phyloP scores from a whole-genome alignment of 2,113 vertebrate species.

The Equus przewalskii region DNA sequence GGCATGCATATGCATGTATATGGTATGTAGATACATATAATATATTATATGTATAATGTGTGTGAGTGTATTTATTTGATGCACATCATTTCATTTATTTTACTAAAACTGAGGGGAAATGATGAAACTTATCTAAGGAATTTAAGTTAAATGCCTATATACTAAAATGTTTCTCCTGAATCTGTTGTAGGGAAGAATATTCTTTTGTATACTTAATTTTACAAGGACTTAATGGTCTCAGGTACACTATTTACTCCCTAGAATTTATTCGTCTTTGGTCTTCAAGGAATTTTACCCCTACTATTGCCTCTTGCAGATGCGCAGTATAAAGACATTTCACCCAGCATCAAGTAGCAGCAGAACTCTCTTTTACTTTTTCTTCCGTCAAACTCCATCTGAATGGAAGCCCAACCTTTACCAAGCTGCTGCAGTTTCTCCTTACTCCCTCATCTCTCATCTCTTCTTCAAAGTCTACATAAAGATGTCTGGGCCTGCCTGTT shows the following conservation, averaged over 20 bases:
- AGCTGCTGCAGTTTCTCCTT: conserved; percentile 22
- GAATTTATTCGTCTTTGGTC: not conserved
- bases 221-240: not conserved
- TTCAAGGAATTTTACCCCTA: not conserved
- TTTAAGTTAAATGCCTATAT: not conserved
- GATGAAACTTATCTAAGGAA: not conserved
- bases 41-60: not conserved
- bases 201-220: not conserved
- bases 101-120: conserved; percentile 2
- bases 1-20: not conserved
- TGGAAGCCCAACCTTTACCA: conserved; percentile 50
- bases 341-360: not conserved
- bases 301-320: not conserved
- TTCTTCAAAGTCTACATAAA: conserved; percentile 64
- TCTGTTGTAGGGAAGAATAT: not conserved
- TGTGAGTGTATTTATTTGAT: not conserved
- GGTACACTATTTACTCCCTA: not conserved
- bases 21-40: not conserved
- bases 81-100: not conserved
- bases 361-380: not conserved
- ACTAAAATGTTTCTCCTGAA: not conserved
- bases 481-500: conserved; percentile 35
- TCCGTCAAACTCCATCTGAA: conserved; percentile 36
- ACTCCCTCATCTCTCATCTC: conserved; percentile 37
- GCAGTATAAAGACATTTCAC: not conserved